Conservation (phyloP, 2,113 vertebrate genomes). For the Psittacula cyanocephala region DNA sequence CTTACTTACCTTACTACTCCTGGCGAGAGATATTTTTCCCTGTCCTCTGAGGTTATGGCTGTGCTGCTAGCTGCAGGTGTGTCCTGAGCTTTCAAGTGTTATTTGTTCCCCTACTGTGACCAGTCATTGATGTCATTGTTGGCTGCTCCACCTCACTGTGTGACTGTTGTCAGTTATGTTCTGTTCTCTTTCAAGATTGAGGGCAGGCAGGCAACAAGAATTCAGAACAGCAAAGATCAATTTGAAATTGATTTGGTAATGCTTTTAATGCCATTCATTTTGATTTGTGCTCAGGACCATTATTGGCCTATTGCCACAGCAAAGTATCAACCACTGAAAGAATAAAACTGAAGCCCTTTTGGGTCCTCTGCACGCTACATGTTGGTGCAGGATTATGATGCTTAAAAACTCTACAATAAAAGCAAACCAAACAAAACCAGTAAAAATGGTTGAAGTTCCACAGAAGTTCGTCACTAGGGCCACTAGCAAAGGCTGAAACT, state of each 20-base stretch:
- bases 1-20: neutral
- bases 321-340: neutral
- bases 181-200: neutral
- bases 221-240: neutral
- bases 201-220: neutral
- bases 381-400: neutral
- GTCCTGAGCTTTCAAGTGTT: neutral
- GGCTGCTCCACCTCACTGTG: neutral
- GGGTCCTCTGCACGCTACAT: neutral
- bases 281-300: neutral
- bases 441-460: neutral
- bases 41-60: neutral
- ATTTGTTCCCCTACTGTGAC: neutral
- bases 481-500: neutral
- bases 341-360: neutral
- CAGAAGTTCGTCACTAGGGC: neutral
- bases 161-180: neutral
- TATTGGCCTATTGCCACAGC: neutral
- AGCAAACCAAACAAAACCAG: neutral
- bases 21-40: neutral
- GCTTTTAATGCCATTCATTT: neutral
- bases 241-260: neutral
- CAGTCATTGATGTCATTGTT: neutral
- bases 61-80: neutral
- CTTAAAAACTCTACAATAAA: neutral